A percentile compares a stretch with the other conserved stretches of the same genome.
Evolutionary conservation across 2,888 invertebrate genomes (phyloP).

Genomic region (Hecatera dysodea): DNA sequence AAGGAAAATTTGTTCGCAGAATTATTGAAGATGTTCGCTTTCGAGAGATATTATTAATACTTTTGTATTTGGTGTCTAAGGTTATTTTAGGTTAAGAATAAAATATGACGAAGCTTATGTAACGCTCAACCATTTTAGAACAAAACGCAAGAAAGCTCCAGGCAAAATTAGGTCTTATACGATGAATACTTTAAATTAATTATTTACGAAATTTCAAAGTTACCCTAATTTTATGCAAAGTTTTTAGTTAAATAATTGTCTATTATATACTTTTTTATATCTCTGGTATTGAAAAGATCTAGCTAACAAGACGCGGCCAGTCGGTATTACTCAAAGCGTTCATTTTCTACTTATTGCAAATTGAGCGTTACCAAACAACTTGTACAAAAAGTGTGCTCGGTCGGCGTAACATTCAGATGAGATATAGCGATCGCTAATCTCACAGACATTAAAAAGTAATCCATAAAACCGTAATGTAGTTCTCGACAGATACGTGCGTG

Average conservation of each 20-base stretch:
- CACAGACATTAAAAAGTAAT: conserved; percentile 70
- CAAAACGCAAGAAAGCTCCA: not conserved
- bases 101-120: not conserved
- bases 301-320: not conserved
- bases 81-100: not conserved
- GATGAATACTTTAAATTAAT: not conserved
- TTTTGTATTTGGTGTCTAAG: conserved; percentile 4
- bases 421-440: conserved; percentile 43
- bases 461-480: conserved; percentile 67
- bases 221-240: not conserved
- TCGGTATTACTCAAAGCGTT: conserved; percentile 20
- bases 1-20: conserved; percentile 65
- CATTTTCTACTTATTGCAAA: conserved; percentile 30
- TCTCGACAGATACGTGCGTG: conserved; percentile 67
- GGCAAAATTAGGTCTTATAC: not conserved
- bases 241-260: not conserved
- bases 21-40: conserved; percentile 58
- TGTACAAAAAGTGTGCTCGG: conserved; percentile 31
- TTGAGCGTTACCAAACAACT: conserved; percentile 40
- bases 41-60: conserved; percentile 40
- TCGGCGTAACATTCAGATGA: conserved; percentile 40
- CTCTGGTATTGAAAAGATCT: conserved; percentile 4
- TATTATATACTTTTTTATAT: not conserved
- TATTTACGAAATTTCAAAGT: no score
- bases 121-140: conserved; percentile 4